phyloP scores from a whole-genome alignment of 1,140 invertebrate species.

The Philopotamus ludificatus region DNA sequence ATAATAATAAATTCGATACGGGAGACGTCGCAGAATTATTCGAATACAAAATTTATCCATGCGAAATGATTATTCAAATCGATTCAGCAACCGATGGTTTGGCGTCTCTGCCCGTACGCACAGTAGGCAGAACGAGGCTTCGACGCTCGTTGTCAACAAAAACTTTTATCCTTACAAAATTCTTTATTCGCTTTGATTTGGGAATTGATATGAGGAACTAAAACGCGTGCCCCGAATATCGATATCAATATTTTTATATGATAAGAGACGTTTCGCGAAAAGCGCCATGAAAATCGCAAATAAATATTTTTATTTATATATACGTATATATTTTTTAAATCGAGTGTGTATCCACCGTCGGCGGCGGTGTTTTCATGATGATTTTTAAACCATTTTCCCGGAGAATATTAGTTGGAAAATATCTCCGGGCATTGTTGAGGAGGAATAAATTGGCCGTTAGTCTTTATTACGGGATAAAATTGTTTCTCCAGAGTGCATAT shows the following conservation, averaged over 20 bases:
- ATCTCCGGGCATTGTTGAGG: too few species aligned
- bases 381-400: too few species aligned
- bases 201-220: slow-evolving; percentile 23
- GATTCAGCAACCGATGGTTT: background rate
- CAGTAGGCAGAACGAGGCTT: background rate
- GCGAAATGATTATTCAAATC: background rate
- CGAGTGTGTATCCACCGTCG: too few species aligned
- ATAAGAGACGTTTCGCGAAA: background rate
- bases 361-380: too few species aligned
- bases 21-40: background rate
- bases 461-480: background rate
- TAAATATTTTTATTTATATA: too few species aligned
- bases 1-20: background rate
- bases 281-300: background rate
- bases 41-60: slow-evolving; percentile 1
- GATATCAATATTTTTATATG: background rate
- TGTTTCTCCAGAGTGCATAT: background rate
- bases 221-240: slow-evolving; percentile 15
- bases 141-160: slow-evolving; percentile 21
- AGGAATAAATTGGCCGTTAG: too few species aligned
- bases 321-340: too few species aligned
- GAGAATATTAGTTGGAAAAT: too few species aligned
- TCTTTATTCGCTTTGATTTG: slow-evolving; percentile 27
- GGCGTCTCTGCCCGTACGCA: background rate
- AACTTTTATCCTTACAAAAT: slow-evolving; percentile 6